These are phyloP conservation scores for Pristionchus arcanus DNA, from an alignment of 2,888 invertebrate genomes.

Conservation along the genomic window DNA sequence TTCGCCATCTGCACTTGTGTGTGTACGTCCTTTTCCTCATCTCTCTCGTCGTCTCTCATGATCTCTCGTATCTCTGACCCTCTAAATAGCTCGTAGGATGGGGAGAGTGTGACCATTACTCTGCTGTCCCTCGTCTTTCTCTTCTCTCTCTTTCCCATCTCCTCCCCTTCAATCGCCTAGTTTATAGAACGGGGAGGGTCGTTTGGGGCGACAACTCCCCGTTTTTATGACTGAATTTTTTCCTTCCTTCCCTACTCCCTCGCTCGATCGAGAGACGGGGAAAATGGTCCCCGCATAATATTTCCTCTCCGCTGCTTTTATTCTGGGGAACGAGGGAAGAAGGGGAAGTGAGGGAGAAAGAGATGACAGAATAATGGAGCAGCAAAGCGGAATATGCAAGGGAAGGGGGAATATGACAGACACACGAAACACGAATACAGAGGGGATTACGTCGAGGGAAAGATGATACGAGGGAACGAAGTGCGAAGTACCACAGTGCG, in stretches of 20 bases:
- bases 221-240: slow-evolving; percentile 24
- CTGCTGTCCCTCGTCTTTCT: neutral
- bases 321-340: neutral
- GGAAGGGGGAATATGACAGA: neutral
- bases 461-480: neutral
- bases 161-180: slow-evolving; percentile 10
- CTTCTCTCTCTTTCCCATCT: neutral
- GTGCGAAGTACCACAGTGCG: slow-evolving; percentile 1
- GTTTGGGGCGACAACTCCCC: neutral
- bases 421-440: neutral
- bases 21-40: neutral
- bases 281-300: neutral
- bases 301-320: neutral
- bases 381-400: neutral
- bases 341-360: neutral
- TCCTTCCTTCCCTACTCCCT: neutral
- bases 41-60: neutral
- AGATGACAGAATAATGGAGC: slow-evolving; percentile 33
- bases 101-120: neutral
- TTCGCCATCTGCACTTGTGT: slow-evolving; percentile 39
- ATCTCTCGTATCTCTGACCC: neutral
- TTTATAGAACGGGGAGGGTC: slow-evolving; percentile 45
- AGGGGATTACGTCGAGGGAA: neutral
- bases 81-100: neutral
- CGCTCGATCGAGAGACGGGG: neutral